Conservation (phyloP, 1,140 invertebrate genomes). For the Drosophila truncata region DNA sequence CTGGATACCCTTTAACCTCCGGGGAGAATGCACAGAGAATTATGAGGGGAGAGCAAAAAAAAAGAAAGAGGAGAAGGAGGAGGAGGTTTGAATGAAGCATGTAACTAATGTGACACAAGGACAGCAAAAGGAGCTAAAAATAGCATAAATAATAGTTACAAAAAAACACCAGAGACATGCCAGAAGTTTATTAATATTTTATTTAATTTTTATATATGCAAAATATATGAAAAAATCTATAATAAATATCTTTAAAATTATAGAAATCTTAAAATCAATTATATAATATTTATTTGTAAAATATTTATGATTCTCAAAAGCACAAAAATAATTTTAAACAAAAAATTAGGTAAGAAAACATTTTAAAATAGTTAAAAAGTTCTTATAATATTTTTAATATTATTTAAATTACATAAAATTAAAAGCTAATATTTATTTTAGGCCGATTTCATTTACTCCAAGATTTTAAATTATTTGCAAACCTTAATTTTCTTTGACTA, state of each 20-base stretch:
- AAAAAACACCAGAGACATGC: background rate
- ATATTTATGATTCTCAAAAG: background rate
- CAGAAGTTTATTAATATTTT: background rate
- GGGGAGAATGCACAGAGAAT: conserved; percentile 8
- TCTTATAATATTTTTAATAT: too few species aligned
- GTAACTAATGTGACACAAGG: background rate
- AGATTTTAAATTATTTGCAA: too few species aligned
- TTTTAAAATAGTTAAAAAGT: too few species aligned
- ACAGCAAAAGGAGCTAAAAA: background rate
- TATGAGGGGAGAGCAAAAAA: background rate
- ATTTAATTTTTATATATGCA: background rate
- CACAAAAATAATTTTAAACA: too few species aligned
- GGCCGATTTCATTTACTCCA: too few species aligned
- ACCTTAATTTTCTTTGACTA: too few species aligned
- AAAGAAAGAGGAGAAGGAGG: too few species aligned
- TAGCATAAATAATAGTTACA: background rate
- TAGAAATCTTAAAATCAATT: background rate
- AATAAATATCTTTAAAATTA: background rate
- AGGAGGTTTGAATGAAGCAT: background rate
- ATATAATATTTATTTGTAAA: background rate
- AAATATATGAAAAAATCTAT: background rate
- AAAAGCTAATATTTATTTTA: too few species aligned
- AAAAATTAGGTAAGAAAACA: too few species aligned
- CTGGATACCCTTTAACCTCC: conserved; percentile 9
- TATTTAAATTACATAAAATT: too few species aligned